Base-by-base conservation (phyloP, 2,888 invertebrate genomes). In the Polydrusus pterygomalis region DNA sequence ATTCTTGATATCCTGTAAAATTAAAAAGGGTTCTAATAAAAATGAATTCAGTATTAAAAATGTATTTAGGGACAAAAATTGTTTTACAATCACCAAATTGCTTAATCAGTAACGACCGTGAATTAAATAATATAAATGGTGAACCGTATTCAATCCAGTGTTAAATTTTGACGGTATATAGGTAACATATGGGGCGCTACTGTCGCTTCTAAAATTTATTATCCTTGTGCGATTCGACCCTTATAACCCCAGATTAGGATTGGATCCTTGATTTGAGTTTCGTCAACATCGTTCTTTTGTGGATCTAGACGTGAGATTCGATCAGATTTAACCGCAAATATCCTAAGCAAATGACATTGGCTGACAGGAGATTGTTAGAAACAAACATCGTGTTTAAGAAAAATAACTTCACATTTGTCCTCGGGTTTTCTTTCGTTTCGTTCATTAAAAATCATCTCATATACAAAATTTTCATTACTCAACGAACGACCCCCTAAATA, bases 221-320 rank as follows among this genome's bases (percentile, higher is more conserved):
- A 75, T 47, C 67, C 64, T 43, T 18, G 43, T 82, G 79, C 81
- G 80, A 79, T 81, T 80, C 80, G 78, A 82, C 82, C 82, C 81
- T 81, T 81, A 82, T 82, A 82, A 83, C 82, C 82, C 79, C 40
- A 81, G 81, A 79, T 82, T 77, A 79, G 80, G 78, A 81, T 79
- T 78, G 80, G 79, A 81, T 80, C 81, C 80, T 80, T 83, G 83
- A 84, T 83, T 82, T 79, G 75, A 80, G 82, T 81, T 82, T 80
- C 82, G 83, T 83, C 82, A 83, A 82, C 82, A 82, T 67, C 43
- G 65, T 25, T 56, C 54, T 65, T 69, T 49, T 60, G 65, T 47
- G 25, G 25, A 51, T 25, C 58, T 60, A 51, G 45, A 63, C 15
- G 40, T 64, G 60, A 75, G 65, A 65, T 75, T 71, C 71, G 71